A percentile compares a stretch with the other conserved stretches of the same genome.
phyloP scores from a whole-genome alignment of 2,113 vertebrate species.

The Arenaria interpres region DNA sequence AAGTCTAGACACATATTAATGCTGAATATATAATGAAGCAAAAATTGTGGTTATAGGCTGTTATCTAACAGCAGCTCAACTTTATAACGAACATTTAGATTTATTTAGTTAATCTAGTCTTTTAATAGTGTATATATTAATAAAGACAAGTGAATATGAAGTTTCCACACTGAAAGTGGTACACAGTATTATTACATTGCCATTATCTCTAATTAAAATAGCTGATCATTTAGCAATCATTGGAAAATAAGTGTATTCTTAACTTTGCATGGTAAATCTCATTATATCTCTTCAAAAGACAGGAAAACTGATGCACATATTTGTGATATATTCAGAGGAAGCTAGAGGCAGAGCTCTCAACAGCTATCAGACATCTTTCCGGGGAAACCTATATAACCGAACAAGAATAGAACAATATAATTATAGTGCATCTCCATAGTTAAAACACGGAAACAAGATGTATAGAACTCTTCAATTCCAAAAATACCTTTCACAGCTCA shows the following conservation, averaged over 20 bases:
- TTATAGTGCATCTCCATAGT: neutral
- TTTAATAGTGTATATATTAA: neutral
- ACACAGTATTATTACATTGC: neutral
- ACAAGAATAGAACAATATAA: neutral
- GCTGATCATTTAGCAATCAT: neutral
- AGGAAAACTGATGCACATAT: neutral
- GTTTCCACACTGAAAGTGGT: neutral
- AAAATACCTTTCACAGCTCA: neutral
- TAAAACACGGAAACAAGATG: neutral
- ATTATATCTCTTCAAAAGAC: neutral
- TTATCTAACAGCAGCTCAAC: neutral
- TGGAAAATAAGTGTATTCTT: neutral
- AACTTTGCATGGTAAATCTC: neutral
- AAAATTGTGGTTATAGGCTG: neutral
- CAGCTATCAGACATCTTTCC: neutral
- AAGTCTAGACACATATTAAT: neutral
- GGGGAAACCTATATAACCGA: neutral
- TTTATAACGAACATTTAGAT: neutral
- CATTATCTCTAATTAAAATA: neutral
- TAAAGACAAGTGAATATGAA: neutral
- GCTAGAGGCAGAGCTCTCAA: neutral
- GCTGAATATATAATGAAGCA: neutral
- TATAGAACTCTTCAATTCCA: neutral
- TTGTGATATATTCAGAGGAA: neutral
- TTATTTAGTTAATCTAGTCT: neutral